Evolutionary conservation across 2,113 vertebrate species (phyloP).

Genomic region (Cavia porcellus): DNA sequence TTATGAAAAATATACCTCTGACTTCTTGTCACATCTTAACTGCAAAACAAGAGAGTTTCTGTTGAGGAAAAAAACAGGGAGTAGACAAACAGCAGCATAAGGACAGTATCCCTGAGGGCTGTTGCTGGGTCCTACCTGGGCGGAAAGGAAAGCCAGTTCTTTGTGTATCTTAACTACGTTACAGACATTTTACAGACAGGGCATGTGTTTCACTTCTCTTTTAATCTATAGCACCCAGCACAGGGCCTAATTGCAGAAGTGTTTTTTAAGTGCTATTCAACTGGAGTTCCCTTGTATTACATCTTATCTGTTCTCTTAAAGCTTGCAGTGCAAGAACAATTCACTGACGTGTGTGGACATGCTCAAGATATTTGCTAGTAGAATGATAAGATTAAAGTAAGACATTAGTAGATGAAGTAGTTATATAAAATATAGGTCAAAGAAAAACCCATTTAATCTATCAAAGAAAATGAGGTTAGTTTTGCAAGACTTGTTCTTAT

Average conservation of each 20-base stretch:
- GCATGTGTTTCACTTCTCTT: conserved; percentile 32
- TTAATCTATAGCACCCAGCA: not conserved
- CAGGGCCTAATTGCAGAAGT: conserved; percentile 11
- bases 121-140: not conserved
- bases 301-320: not conserved
- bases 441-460: conserved; percentile 64
- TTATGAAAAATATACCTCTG: not conserved
- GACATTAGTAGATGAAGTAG: conserved; percentile 58
- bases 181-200: conserved; percentile 39
- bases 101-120: not conserved
- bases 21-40: not conserved
- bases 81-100: not conserved
- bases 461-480: conserved; percentile 55
- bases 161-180: not conserved
- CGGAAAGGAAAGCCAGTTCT: not conserved
- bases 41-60: not conserved
- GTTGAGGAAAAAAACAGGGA: not conserved
- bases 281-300: not conserved
- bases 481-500: conserved; percentile 55
- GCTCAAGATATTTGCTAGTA: conserved; percentile 5
- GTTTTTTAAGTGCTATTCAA: conserved; percentile 37
- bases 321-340: not conserved
- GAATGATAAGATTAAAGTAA: conserved; percentile 62
- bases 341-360: conserved; percentile 15
- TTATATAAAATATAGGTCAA: conserved; percentile 64